Conservation (phyloP, 2,888 invertebrate species). For the Drosophila mimetica region DNA sequence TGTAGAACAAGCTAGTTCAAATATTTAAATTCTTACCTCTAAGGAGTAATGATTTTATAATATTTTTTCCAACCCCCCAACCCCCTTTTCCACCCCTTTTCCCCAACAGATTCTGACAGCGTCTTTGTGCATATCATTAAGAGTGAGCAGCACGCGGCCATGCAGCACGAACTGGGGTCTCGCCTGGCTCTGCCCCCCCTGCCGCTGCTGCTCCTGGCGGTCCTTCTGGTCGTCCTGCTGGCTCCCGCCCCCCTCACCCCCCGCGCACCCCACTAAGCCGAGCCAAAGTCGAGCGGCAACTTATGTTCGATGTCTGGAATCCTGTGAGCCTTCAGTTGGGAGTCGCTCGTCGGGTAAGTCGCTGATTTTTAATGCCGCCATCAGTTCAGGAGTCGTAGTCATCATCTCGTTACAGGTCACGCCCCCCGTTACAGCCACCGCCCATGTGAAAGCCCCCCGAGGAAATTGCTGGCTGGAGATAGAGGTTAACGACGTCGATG, state of each 20-base stretch:
- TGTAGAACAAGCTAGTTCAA: background rate
- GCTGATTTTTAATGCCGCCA: conserved; percentile 41
- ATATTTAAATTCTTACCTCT: background rate
- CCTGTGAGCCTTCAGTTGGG: too few species aligned
- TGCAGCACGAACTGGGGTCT: conserved; percentile 85
- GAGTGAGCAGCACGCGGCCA: conserved; percentile 89
- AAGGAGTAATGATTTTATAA: background rate
- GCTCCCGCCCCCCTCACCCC: conserved; percentile 45
- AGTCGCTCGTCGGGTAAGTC: conserved; percentile 37
- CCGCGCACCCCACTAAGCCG: conserved; percentile 36
- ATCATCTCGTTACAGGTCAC: conserved; percentile 41
- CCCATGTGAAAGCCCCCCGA: background rate
- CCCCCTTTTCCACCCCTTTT: conserved; percentile 51
- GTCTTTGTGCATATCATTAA: conserved; percentile 93
- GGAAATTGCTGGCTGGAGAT: conserved; percentile 6
- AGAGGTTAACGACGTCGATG: conserved; percentile 36
- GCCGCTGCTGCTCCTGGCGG: conserved; percentile 65
- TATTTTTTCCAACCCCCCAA: background rate
- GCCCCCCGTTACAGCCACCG: conserved; percentile 9
- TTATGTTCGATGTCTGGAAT: conserved; percentile 66
- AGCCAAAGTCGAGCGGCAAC: conserved; percentile 60
- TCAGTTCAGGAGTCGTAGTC: conserved; percentile 34
- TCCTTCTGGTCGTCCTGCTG: conserved; percentile 51
- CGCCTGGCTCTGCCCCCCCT: conserved; percentile 76
- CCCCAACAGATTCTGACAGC: conserved; percentile 89